Evolutionary conservation across 2,888 invertebrate species (phyloP), one percentile per base, ranked within the genome.

Genomic region (Morinoia aosen): DNA sequence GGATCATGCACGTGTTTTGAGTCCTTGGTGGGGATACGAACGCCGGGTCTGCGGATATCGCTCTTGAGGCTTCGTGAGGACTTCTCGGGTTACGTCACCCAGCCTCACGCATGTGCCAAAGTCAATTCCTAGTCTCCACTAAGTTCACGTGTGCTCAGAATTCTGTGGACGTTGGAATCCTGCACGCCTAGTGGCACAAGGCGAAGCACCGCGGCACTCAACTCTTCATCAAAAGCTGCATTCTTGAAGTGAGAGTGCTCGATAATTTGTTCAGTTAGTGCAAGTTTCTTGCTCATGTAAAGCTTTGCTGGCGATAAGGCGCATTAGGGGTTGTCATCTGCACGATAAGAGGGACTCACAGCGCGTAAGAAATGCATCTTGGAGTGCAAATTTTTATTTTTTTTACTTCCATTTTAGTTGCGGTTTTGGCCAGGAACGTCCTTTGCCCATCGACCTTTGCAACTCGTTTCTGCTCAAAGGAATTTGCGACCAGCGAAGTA

Each of bases 231-330:
- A 93, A 93, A 93, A 57, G n/a, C 93, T 57, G 93, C 93, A 57
- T 93, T 56, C 93, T 48, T 93, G 93, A 48, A 93, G 93, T 93
- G 93, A 93, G 93, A 93, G 93, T 93, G 93, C 57, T 93, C 93
- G 93, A 93, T 93, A 93, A 93, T 57, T 93, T 93, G 93, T 57
- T 56, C 93, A 57, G 57, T 93, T 93, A 48, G 93, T 93, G 93
- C 93, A 57, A 93, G 33, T 90, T 76, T 91, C 91, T 95, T 95
- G 95, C 40, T 61, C 56, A 61, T 76, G 58, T 48, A 88, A 12
- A 61, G 91, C 56, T 16, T 88, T 40, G 91, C 58, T 56, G 91
- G 61, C 56, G 95, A 48, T 61, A 91, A 94, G n/a, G 95, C 90
- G 64, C 64, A 93, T 93, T 93, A 93, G 93, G 19, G 58, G 93